These are phyloP conservation scores for Aethina tumida DNA, from an alignment of 1,140 invertebrate species.

Conservation along the genomic window DNA sequence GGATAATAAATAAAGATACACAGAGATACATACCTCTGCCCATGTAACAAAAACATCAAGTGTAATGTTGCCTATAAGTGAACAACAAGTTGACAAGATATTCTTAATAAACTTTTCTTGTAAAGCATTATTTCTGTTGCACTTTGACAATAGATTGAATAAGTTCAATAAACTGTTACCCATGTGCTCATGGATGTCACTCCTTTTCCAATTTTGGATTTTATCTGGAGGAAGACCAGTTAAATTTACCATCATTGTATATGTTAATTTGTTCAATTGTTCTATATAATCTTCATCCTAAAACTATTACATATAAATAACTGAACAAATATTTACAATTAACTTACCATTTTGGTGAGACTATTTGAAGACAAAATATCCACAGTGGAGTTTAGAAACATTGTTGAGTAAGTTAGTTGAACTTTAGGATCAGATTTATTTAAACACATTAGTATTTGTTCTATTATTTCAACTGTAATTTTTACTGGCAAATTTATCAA, in stretches of 20 bases:
- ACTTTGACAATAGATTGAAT: slow-evolving; percentile 22
- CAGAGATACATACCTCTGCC: slow-evolving; percentile 27
- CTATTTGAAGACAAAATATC: slow-evolving; percentile 15
- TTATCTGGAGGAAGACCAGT: slow-evolving; percentile 18
- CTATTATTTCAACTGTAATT: slow-evolving; percentile 23
- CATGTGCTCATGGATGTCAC: slow-evolving; percentile 24
- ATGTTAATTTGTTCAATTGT: slow-evolving; percentile 14
- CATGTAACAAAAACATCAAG: slow-evolving; percentile 28
- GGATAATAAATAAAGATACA: slow-evolving; percentile 4
- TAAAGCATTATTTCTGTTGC: slow-evolving; percentile 16
- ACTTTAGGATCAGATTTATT: slow-evolving; percentile 17
- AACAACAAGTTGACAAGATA: slow-evolving; percentile 17
- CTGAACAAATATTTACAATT: background rate
- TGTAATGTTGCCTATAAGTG: slow-evolving; percentile 24
- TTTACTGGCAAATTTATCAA: slow-evolving; percentile 20
- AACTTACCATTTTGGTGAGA: slow-evolving; percentile 15
- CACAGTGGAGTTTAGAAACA: slow-evolving; percentile 17
- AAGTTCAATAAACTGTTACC: slow-evolving; percentile 24
- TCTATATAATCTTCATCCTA: slow-evolving; percentile 15
- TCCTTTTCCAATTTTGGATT: slow-evolving; percentile 14
- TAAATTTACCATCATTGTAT: slow-evolving; percentile 22
- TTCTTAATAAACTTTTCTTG: slow-evolving; percentile 19
- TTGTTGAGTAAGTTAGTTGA: slow-evolving; percentile 12
- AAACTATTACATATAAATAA: slow-evolving; percentile 8
- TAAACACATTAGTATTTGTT: slow-evolving; percentile 23